These are phyloP conservation scores for Baccha elongata DNA, from an alignment of 2,888 invertebrate species.

Conservation along the genomic window DNA sequence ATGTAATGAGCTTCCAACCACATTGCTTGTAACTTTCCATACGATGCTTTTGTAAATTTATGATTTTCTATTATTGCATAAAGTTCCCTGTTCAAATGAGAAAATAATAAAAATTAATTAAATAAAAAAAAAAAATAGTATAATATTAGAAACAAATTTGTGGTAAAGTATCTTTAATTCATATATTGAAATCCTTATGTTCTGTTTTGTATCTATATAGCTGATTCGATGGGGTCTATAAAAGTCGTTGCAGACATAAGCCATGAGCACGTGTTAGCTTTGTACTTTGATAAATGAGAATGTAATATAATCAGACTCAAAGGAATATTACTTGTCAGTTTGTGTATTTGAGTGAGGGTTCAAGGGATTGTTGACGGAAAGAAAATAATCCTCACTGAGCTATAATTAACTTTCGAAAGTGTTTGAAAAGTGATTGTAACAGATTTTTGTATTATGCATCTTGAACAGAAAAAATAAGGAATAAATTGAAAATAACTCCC, in stretches of 20 bases:
- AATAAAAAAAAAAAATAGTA: conserved; percentile 32
- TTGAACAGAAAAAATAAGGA: not conserved
- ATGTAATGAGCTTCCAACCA: conserved; percentile 97
- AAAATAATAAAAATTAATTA: conserved; percentile 1
- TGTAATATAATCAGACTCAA: conserved; percentile 52
- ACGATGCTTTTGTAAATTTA: conserved; percentile 94
- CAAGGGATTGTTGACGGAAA: conserved; percentile 19
- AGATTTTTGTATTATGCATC: conserved; percentile 32
- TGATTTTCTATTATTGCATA: conserved; percentile 95
- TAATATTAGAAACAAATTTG: conserved; percentile 40
- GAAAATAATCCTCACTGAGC: conserved; percentile 20
- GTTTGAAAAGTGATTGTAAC: conserved; percentile 37
- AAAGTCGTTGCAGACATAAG: conserved; percentile 26
- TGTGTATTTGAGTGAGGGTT: conserved; percentile 5
- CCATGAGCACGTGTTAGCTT: conserved; percentile 47
- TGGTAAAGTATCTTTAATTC: conserved; percentile 35
- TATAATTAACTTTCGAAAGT: conserved; percentile 64
- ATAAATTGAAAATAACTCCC: conserved; percentile 33
- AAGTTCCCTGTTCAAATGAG: conserved; percentile 85
- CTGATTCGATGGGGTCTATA: conserved; percentile 22
- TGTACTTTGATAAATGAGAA: conserved; percentile 62
- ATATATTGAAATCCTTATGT: conserved; percentile 14
- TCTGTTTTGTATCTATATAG: conserved; percentile 4
- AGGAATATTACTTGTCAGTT: conserved; percentile 17
- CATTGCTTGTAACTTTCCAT: conserved; percentile 94